These are phyloP conservation scores for Rhynchotus rufescens DNA, from an alignment of 2,797 vertebrate genomes.

Conservation along the genomic window DNA sequence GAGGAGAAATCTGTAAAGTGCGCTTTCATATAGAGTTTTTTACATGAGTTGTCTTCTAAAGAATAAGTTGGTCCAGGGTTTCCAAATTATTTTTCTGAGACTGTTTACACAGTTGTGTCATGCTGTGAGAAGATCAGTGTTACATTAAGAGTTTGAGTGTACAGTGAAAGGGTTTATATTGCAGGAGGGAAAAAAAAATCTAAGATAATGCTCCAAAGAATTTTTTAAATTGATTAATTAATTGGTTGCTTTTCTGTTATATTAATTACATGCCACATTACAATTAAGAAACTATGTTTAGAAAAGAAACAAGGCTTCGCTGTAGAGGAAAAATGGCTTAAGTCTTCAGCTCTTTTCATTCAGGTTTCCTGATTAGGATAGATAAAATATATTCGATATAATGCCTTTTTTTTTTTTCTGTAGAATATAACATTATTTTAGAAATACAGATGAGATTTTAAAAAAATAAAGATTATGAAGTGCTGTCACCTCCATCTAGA, in stretches of 20 bases:
- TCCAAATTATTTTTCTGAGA: constrained; percentile 14
- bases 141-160: not conserved
- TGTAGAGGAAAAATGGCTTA: not conserved
- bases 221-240: not conserved
- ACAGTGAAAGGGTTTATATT: not conserved
- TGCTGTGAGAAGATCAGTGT: not conserved
- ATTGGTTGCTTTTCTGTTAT: not conserved
- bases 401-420: not conserved
- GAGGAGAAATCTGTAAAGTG: not conserved
- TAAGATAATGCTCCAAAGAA: not conserved
- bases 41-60: not conserved
- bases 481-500: not conserved
- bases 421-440: not conserved
- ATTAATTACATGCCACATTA: not conserved
- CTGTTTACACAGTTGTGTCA: not conserved
- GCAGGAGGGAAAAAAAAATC: not conserved
- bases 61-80: not conserved
- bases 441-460: not conserved
- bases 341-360: not conserved
- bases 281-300: not conserved
- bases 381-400: not conserved
- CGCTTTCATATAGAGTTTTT: not conserved
- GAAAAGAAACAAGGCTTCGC: not conserved
- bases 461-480: not conserved
- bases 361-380: not conserved